phyloP scores from a whole-genome alignment of 2,888 invertebrate genomes.

The Cantharis rustica region DNA sequence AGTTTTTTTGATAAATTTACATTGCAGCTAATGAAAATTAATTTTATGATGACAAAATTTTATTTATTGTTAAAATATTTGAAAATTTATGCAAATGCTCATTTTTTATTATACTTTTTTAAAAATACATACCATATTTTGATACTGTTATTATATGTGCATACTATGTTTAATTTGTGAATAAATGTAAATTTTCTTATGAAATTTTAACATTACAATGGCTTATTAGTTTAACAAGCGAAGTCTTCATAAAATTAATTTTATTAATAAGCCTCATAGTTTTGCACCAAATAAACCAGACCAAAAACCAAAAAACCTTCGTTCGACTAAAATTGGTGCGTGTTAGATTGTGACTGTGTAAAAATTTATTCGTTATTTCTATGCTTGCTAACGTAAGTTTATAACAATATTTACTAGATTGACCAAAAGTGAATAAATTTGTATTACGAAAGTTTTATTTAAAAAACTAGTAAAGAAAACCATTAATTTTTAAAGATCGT shows the following conservation, averaged over 20 bases:
- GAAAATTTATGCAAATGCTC: background rate
- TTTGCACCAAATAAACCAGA: too few relatives aligned
- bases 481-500: too few relatives aligned
- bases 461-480: too few relatives aligned
- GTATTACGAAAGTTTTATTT: too few relatives aligned
- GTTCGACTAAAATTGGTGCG: too few relatives aligned
- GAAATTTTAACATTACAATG: background rate
- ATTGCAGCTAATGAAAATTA: background rate
- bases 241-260: background rate
- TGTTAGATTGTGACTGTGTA: too few relatives aligned
- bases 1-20: background rate
- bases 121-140: background rate
- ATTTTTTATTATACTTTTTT: background rate
- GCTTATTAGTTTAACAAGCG: background rate
- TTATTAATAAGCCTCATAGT: background rate
- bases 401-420: too few relatives aligned
- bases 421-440: too few relatives aligned
- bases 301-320: too few relatives aligned
- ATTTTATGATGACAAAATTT: background rate
- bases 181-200: background rate
- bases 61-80: background rate
- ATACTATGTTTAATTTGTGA: background rate
- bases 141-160: background rate
- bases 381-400: too few relatives aligned
- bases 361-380: too few relatives aligned